Conservation (phyloP, 2,888 invertebrate genomes). For the Tillus elongatus region DNA sequence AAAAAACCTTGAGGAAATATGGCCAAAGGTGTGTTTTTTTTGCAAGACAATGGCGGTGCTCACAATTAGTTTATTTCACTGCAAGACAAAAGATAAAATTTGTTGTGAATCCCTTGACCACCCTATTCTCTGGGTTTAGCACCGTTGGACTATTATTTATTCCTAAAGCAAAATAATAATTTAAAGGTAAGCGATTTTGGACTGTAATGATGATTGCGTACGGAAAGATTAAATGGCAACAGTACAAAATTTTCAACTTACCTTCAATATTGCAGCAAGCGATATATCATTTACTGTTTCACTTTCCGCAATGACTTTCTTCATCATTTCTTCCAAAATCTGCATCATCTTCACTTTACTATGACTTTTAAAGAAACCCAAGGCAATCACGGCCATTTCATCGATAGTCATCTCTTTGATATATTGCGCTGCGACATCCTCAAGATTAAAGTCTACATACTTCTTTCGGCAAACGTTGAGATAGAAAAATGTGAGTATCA, state of each 20-base stretch:
- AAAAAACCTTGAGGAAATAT: too few relatives aligned
- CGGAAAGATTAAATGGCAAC: too few relatives aligned
- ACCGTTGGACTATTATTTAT: too few relatives aligned
- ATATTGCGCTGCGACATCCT: constrained; percentile 46
- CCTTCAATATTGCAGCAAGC: constrained; percentile 57
- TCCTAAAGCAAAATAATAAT: too few relatives aligned
- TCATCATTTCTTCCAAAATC: constrained; percentile 37
- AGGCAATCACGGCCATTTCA: constrained; percentile 61
- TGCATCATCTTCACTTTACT: constrained; percentile 50
- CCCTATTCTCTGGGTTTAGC: too few relatives aligned
- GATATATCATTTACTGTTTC: constrained; percentile 54
- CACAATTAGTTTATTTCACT: too few relatives aligned
- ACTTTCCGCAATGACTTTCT: constrained; percentile 45
- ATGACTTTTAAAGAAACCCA: constrained; percentile 72
- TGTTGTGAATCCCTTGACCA: too few relatives aligned
- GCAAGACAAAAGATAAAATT: too few relatives aligned
- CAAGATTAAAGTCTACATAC: constrained; percentile 55
- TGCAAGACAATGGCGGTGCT: too few relatives aligned
- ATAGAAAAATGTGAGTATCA: constrained; percentile 60
- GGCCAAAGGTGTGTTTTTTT: too few relatives aligned
- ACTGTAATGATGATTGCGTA: too few relatives aligned
- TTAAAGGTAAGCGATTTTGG: too few relatives aligned
- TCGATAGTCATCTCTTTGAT: constrained; percentile 51
- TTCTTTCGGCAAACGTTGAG: constrained; percentile 51
- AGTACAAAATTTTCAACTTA: constrained; percentile 20